A percentile compares a stretch with the other conserved stretches of the same genome.
Evolutionary conservation across 2,888 invertebrate genomes (phyloP).

Genomic region (Iselma pallidipennis): DNA sequence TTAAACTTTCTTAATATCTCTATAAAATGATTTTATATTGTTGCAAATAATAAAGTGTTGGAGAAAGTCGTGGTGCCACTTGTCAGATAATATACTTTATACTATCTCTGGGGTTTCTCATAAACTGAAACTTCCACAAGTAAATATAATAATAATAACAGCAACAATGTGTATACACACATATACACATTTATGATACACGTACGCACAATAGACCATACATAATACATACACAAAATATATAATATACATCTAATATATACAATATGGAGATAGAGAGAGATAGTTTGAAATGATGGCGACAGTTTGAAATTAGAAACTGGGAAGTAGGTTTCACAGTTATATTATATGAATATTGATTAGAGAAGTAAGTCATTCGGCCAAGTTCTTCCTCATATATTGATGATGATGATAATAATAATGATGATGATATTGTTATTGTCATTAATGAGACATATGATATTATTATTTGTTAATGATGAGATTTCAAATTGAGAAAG

Average conservation of each 20-base stretch:
- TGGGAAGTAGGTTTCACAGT: conserved; percentile 25
- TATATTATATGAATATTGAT: conserved; percentile 25
- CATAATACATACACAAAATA: no score
- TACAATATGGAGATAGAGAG: background rate
- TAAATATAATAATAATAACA: no score
- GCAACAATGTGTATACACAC: no score
- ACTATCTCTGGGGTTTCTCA: conserved; percentile 13
- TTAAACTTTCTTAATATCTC: no score
- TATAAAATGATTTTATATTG: no score
- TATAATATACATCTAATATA: background rate
- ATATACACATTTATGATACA: background rate
- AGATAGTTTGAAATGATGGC: background rate
- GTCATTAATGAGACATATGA: no score
- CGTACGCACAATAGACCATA: background rate
- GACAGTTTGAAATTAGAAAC: conserved; percentile 16
- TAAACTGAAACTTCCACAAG: no score
- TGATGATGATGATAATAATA: background rate
- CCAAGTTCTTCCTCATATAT: background rate
- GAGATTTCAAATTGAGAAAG: no score
- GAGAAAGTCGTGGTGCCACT: conserved; percentile 21
- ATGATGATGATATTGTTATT: no score
- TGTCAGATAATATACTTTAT: conserved; percentile 17
- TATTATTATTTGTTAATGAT: no score
- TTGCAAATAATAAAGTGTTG: no score
- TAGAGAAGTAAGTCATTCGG: conserved; percentile 20